Base-by-base conservation (phyloP, 1,140 invertebrate genomes). In the Spodoptera litura region DNA sequence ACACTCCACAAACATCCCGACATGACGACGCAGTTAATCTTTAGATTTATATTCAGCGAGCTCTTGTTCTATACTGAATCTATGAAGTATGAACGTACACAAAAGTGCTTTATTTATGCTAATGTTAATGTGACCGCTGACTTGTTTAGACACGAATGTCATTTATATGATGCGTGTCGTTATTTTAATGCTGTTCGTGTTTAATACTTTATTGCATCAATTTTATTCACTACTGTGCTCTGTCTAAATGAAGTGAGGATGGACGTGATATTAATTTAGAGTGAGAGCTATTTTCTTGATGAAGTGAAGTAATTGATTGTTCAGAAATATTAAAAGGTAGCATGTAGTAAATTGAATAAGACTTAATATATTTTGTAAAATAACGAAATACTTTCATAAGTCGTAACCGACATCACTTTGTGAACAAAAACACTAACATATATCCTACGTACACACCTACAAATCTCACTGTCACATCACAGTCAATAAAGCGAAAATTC, bases 141-240 rank as follows among this genome's bases (percentile, higher is more conserved):
- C 80, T 81, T 80, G 81, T 75, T 74, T 77, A 78, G 80, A 74
- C 81, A 85, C 82, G 85, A 87, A 81, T 81, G 80, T 84, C 75
- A 84, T 85, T 85, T 87, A 73, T 83, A 81, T 83, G 81, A 85
- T 83, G 79, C 70, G 72, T 80, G 73, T 82, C 83, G 72, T 86
- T 84, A 86, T 77, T 83, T 86, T 83, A 81, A 85, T 85, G 74
- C 25, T 44, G 51, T 70, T 79, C 56, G 61, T 77, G 75, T 81
- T 81, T 78, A 74, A 83, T 77, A 77, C 73, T 68, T 64, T 78
- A 75, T 78, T 72, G 38, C 71, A 79, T 79, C 73, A 79, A 81
- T 77, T 76, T 76, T 64, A 20, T 77, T 66, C 73, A 77, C 52
- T 68, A 77, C 72, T 75, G 59, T 31, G 56, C 15, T 75, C 73